These are phyloP conservation scores for Bostrychus sinensis DNA, from an alignment of 2,113 vertebrate species.

Conservation along the genomic window DNA sequence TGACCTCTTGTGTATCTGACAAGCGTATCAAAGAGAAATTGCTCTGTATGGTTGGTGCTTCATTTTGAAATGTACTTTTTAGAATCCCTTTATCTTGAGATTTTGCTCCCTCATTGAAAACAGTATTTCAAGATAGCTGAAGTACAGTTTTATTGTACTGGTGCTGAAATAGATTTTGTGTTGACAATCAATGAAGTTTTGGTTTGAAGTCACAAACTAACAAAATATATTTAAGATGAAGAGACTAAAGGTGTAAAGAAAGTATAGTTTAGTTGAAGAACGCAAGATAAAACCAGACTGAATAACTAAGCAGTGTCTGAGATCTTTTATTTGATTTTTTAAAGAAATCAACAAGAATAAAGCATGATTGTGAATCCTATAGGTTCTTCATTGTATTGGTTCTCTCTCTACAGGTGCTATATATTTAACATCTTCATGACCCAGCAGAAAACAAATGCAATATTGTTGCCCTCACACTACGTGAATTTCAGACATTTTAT, in stretches of 20 bases:
- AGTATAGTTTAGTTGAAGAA: constrained; percentile 75
- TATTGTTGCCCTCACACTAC: no score
- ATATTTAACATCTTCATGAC: neutral
- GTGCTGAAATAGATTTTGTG: constrained; percentile 93
- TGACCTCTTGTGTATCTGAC: constrained; percentile 80
- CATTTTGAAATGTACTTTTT: constrained; percentile 79
- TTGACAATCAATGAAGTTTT: constrained; percentile 87
- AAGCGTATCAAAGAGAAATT: constrained; percentile 74
- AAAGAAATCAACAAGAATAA: constrained; percentile 81
- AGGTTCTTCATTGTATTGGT: constrained; percentile 37
- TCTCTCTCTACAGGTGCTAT: neutral
- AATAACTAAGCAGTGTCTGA: constrained; percentile 53
- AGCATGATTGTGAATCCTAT: constrained; percentile 82
- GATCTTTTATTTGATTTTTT: constrained; percentile 78
- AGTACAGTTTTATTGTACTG: constrained; percentile 99
- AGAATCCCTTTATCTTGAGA: constrained; percentile 77
- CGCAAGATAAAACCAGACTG: constrained; percentile 43
- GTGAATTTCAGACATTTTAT: no score
- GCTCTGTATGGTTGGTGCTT: constrained; percentile 85
- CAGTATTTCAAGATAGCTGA: constrained; percentile 83
- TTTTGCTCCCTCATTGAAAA: constrained; percentile 72
- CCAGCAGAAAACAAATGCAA: no score
- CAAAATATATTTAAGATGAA: constrained; percentile 83
- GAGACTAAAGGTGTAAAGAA: constrained; percentile 76
- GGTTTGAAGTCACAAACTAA: constrained; percentile 84